Conservation (phyloP, 1,140 invertebrate species). For the Babylonia areolata region DNA sequence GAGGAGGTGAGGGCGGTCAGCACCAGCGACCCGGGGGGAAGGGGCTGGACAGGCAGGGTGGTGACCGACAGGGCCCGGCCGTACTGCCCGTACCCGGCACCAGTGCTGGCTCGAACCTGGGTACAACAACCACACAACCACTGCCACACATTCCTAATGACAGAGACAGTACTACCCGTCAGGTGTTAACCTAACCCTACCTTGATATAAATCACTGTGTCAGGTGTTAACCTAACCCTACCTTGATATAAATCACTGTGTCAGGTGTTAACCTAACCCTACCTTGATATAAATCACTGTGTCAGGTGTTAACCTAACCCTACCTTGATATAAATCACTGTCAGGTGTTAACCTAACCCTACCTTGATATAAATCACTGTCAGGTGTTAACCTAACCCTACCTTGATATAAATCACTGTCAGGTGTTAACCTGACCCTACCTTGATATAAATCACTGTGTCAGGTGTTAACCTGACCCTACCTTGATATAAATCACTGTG, state of each 20-base stretch:
- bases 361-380: conserved; percentile 63
- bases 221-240: conserved; percentile 18
- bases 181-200: background rate
- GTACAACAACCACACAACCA: background rate
- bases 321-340: conserved; percentile 63
- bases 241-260: conserved; percentile 62
- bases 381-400: conserved; percentile 48
- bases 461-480: conserved; percentile 48
- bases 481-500: conserved; percentile 62
- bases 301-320: conserved; percentile 42
- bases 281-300: conserved; percentile 65
- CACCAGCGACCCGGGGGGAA: conserved; percentile 44
- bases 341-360: conserved; percentile 43
- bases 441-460: conserved; percentile 61
- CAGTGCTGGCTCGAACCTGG: conserved; percentile 63
- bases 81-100: conserved; percentile 49
- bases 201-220: too few relatives aligned
- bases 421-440: conserved; percentile 51
- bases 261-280: conserved; percentile 43
- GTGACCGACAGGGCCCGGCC: conserved; percentile 30
- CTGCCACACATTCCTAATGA: background rate
- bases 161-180: background rate
- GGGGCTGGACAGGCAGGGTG: conserved; percentile 55
- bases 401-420: conserved; percentile 61
- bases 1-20: conserved; percentile 48